Evolutionary conservation across 2,797 vertebrate genomes (phyloP), one percentile per base, ranked within the genome.

Genomic region (Betta splendens): DNA sequence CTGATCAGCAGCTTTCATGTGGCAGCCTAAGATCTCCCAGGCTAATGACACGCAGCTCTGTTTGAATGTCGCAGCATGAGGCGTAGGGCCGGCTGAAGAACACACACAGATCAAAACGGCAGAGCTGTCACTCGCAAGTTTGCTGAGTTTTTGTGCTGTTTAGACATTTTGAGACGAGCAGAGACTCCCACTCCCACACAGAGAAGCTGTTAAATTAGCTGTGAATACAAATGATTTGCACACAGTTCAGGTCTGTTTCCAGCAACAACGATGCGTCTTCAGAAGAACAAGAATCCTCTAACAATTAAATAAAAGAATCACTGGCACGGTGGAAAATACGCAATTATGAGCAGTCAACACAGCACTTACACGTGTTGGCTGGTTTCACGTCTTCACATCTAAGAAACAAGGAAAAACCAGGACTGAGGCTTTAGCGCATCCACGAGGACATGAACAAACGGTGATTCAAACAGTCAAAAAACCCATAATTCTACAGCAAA

Each of bases 41-140:
- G 23, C 78, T 85, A 84, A 85, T 81, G 82, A 73, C 58, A 17
- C 22, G 2, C 48, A 21, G 69, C 67, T 55, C 44, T 5, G 68
- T 71, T 56, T 71, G 76, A 83, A 80, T 49, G 71, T 69, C 72
- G 0, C 84, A 79, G 82, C 75, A n/a, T 65, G 85, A 63, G 67
- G 47, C 55, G 1, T 61, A 32, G 57, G 38, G 22, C 45, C 8
- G 7, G n/a, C 12, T 21, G 10, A n/a, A 58, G 18, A 23, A 51
- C 48, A 71, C 67, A 38, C 55, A 23, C 64, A 65, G 50, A 84
- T 75, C 53, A 75, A 71, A 75, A 74, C 68, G 28, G 17, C 57
- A 5, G 5, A 47, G 57, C 51, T 42, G 50, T 21, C 37, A 22
- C 43, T 17, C 39, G 28, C 0, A 20, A 45, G 60, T 75, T 63